These are phyloP conservation scores for Mercenaria mercenaria DNA, from an alignment of 1,140 invertebrate species.

Conservation along the genomic window DNA sequence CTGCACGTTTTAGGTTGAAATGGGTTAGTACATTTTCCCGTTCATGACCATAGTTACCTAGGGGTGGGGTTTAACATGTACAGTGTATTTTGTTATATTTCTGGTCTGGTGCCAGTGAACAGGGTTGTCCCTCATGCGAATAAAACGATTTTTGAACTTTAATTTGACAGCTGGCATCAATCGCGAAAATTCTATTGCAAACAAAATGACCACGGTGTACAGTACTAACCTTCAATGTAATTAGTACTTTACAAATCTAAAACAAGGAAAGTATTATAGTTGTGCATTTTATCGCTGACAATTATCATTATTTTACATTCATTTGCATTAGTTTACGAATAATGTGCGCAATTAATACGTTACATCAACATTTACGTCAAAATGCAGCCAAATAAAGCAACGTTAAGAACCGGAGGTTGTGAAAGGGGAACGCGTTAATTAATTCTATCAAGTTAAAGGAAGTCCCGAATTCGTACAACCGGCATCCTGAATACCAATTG, in stretches of 20 bases:
- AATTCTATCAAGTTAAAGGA: neutral
- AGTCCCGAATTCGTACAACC: neutral
- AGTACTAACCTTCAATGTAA: too few species aligned
- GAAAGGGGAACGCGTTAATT: neutral
- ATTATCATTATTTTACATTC: neutral
- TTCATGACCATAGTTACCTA: too few species aligned
- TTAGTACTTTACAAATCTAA: neutral
- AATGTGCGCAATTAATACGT: neutral
- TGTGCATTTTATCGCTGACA: neutral
- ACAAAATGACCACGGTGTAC: too few species aligned
- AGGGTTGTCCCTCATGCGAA: too few species aligned
- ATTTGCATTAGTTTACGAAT: neutral
- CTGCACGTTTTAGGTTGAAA: too few species aligned
- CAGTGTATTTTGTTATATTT: too few species aligned
- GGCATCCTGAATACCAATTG: neutral
- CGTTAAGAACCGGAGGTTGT: neutral
- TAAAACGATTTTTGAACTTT: too few species aligned
- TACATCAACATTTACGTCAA: constrained; percentile 6
- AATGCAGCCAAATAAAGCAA: neutral
- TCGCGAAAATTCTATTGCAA: too few species aligned
- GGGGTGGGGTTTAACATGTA: too few species aligned
- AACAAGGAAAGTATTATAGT: neutral
- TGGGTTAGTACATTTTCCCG: too few species aligned
- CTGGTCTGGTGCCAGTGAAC: too few species aligned
- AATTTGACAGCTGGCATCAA: too few species aligned